These are phyloP conservation scores for Philereme transversata DNA, from an alignment of 2,888 invertebrate genomes.

Conservation along the genomic window DNA sequence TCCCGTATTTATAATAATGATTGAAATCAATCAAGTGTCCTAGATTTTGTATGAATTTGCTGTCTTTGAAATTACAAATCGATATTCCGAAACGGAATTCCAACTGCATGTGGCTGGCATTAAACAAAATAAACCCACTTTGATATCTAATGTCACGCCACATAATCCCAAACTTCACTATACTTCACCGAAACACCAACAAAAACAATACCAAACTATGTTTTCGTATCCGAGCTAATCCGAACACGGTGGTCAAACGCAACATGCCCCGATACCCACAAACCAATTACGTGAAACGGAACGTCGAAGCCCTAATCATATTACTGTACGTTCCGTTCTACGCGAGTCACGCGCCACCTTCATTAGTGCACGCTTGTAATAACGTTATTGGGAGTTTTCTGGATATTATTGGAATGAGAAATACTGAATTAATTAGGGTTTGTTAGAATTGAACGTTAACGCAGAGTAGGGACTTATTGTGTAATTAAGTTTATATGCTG, in stretches of 20 bases:
- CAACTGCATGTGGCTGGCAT: too few relatives aligned
- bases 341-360: constrained; percentile 31
- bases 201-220: constrained; percentile 9
- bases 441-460: too few relatives aligned
- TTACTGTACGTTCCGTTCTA: constrained; percentile 19
- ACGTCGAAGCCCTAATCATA: constrained; percentile 25
- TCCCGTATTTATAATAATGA: too few relatives aligned
- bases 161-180: neutral
- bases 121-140: too few relatives aligned
- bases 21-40: too few relatives aligned
- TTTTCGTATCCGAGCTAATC: constrained; percentile 10
- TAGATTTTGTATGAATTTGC: too few relatives aligned
- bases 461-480: too few relatives aligned
- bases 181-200: neutral
- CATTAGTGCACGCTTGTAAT: constrained; percentile 20
- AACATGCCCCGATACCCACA: constrained; percentile 16
- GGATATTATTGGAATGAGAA: neutral
- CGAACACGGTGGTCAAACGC: constrained; percentile 5
- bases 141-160: too few relatives aligned
- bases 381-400: constrained; percentile 17
- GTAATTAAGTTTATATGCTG: too few relatives aligned
- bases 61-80: too few relatives aligned
- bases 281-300: constrained; percentile 26
- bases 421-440: neutral
- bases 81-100: too few relatives aligned